Percentiles rank a stretch among this genome's conserved stretches.
Evolutionary conservation across 2,113 vertebrate species (phyloP).

Genomic region (Myanophis thanlyinensis): DNA sequence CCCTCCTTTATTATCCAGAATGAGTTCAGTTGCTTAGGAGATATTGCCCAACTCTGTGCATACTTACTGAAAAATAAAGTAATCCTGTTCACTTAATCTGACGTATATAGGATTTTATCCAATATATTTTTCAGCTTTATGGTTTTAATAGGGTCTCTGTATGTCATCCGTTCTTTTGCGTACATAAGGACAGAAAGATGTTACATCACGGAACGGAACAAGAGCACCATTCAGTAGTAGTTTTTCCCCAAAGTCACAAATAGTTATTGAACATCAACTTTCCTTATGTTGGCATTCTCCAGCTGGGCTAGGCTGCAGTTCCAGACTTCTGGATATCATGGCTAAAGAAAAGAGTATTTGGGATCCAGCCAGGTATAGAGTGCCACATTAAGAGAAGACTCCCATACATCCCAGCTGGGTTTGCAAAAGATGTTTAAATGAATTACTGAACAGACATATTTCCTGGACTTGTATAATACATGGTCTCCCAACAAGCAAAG

Average conservation of each 20-base stretch:
- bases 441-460: neutral
- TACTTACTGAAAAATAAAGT: neutral
- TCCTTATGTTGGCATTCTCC: neutral
- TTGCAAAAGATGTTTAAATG: neutral
- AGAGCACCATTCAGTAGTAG: neutral
- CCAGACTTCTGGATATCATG: neutral
- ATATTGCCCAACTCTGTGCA: neutral
- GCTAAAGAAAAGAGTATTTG: neutral
- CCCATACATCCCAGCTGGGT: neutral
- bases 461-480: neutral
- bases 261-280: neutral
- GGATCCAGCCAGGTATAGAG: neutral
- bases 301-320: neutral
- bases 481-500: neutral
- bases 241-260: neutral
- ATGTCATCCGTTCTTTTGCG: neutral
- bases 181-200: neutral
- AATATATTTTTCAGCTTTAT: neutral
- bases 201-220: neutral
- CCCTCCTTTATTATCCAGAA: neutral
- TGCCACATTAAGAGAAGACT: neutral
- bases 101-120: neutral
- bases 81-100: neutral
- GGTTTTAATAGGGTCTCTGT: neutral
- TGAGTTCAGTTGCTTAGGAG: slow-evolving; percentile 20